Evolutionary conservation across 2,797 vertebrate genomes (phyloP).

Genomic region (Sebastes wilsoni): DNA sequence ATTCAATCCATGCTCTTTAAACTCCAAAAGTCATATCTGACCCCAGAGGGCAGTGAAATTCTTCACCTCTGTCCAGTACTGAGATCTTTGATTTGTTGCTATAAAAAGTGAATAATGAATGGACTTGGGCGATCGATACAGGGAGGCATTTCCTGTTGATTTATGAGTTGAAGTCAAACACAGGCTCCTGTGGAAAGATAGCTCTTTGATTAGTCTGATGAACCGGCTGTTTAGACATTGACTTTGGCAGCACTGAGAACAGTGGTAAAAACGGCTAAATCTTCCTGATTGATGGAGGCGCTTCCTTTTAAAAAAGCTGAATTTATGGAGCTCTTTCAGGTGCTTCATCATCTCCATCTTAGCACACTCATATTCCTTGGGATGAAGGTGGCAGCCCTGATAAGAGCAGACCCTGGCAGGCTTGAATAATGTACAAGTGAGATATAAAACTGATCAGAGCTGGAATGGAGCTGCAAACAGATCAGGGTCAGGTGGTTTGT

Average conservation of each 20-base stretch:
- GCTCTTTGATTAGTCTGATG: slow-evolving; percentile 46
- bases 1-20: background rate
- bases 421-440: background rate
- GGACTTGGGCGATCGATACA: slow-evolving; percentile 46
- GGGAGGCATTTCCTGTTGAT: slow-evolving; percentile 61
- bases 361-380: background rate
- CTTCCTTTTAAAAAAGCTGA: slow-evolving; percentile 16
- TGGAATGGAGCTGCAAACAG: background rate
- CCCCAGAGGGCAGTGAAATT: background rate
- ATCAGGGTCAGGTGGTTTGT: background rate
- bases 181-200: slow-evolving; percentile 29
- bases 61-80: background rate
- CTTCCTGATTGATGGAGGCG: slow-evolving; percentile 35
- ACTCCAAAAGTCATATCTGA: background rate
- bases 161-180: slow-evolving; percentile 54
- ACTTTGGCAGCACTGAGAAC: slow-evolving; percentile 30
- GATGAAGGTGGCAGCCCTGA: background rate
- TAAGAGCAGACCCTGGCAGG: background rate
- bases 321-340: slow-evolving; percentile 28
- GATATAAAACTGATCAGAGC: background rate
- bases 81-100: slow-evolving; percentile 51
- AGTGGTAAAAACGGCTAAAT: slow-evolving; percentile 26
- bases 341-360: slow-evolving; percentile 28
- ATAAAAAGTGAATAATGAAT: slow-evolving; percentile 63
- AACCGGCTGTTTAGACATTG: slow-evolving; percentile 37